These are phyloP conservation scores for Gasterosteus nipponicus DNA, from an alignment of 2,113 vertebrate species.

Conservation along the genomic window DNA sequence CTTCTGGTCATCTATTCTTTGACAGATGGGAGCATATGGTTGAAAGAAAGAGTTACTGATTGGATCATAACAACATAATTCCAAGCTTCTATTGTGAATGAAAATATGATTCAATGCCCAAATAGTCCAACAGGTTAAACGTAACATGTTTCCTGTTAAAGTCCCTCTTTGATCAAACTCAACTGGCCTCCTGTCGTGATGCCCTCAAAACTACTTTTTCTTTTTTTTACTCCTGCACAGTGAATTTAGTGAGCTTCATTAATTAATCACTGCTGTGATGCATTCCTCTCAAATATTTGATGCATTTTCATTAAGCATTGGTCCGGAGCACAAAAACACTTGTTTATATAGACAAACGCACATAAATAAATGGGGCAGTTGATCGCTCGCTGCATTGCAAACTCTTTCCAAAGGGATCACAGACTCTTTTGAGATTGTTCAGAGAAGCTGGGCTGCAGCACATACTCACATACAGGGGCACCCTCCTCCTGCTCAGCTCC, in stretches of 20 bases:
- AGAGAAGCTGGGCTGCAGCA: slow-evolving; percentile 9
- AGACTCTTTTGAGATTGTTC: slow-evolving; percentile 30
- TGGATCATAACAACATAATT: slow-evolving; percentile 37
- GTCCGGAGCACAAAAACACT: not conserved
- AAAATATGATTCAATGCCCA: slow-evolving; percentile 53
- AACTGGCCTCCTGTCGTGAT: slow-evolving; percentile 6
- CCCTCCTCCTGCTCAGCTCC: slow-evolving; percentile 78
- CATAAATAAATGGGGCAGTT: slow-evolving; percentile 16
- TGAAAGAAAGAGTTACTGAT: slow-evolving; percentile 52
- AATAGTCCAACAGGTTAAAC: slow-evolving; percentile 22
- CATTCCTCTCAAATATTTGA: not conserved
- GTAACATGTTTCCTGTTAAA: slow-evolving; percentile 7
- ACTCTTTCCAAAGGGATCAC: slow-evolving; percentile 39
- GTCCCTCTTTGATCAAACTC: slow-evolving; percentile 17
- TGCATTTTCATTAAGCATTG: slow-evolving; percentile 1
- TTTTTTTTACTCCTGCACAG: not conserved
- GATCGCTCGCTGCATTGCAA: slow-evolving; percentile 30
- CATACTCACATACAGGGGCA: slow-evolving; percentile 79
- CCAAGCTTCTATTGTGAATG: slow-evolving; percentile 26
- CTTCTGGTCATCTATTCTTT: not conserved
- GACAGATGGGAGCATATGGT: not conserved
- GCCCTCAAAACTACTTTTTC: not conserved
- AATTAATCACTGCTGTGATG: not conserved
- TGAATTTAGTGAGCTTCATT: not conserved
- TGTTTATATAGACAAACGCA: not conserved